A percentile compares a stretch with the other conserved stretches of the same genome.
Evolutionary conservation across 2,113 vertebrate genomes (phyloP).

Genomic region (Salvelinus fontinalis): DNA sequence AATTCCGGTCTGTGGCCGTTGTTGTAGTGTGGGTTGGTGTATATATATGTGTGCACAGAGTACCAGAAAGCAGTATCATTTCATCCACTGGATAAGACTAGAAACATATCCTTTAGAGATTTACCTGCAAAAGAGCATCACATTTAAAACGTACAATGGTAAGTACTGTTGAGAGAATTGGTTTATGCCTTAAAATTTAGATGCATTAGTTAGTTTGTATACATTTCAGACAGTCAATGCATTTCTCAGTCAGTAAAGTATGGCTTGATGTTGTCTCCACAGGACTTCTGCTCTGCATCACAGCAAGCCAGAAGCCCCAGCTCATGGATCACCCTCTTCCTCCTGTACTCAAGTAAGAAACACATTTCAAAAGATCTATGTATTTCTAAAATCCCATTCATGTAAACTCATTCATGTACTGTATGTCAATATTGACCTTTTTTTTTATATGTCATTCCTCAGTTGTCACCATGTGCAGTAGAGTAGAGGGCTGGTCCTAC

Average conservation of each 20-base stretch:
- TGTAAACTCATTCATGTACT: background rate
- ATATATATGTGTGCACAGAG: constrained; percentile 33
- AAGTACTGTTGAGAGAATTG: constrained; percentile 32
- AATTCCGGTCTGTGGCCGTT: constrained; percentile 29
- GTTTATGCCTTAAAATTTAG: background rate
- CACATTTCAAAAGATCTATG: background rate
- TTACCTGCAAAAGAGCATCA: background rate
- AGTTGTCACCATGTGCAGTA: constrained; percentile 69
- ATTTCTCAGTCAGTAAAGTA: background rate
- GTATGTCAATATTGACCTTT: background rate
- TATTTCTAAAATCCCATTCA: background rate
- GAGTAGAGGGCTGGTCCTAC: constrained; percentile 84
- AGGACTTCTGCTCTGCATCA: constrained; percentile 39
- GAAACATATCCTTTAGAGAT: background rate
- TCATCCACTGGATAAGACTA: constrained; percentile 6
- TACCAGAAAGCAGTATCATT: constrained; percentile 11
- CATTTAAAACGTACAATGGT: constrained; percentile 54
- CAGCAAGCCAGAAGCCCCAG: constrained; percentile 18
- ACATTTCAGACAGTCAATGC: background rate
- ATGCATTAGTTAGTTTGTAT: background rate
- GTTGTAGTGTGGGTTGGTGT: background rate
- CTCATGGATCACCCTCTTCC: constrained; percentile 23
- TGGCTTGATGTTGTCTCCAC: constrained; percentile 2
- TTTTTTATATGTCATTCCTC: constrained; percentile 23
- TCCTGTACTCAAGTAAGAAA: constrained; percentile 37